Evolutionary conservation across 2,113 vertebrate species (phyloP), one percentile per base, ranked within the genome.

Genomic region (Chionomys nivalis): DNA sequence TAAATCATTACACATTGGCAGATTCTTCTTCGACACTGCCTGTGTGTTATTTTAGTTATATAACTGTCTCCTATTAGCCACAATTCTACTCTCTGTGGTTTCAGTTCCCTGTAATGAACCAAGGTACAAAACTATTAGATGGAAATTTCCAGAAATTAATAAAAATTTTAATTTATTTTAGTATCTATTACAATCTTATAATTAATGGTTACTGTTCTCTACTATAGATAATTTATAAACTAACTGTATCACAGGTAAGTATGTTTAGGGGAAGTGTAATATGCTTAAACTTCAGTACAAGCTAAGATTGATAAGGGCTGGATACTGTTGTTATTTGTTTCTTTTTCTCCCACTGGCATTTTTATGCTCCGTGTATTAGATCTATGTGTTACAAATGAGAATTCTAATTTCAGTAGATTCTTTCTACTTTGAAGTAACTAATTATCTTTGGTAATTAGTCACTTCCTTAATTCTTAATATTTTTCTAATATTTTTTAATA

Each of bases 401-500:
- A 91, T 24, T 66, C 3, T 39, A 83, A 13, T 91, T 49, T 94
- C 78, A 92, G 95, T 76, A 61, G 49, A 93, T 94, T 93, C 9
- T 68, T 77, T 73, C 77, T 73, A 17, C 89, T 83, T 87, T 90
- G 83, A 79, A 87, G 16, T 85, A 89, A 55, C 85, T 66, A 90
- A 79, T 83, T 90, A 7, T 95, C 90, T 76, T 70, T 94, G 44
- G 5, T 72, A 87, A 73, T 61, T 55, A 77, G 4, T 49, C 76
- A 49, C 28, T 21, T 88, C 82, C 88, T 92, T 61, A 61, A 83
- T 83, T 24, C 3, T 28, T 63, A 39, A 8, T 8, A n/a, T 81
- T 82, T 82, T 82, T 26, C 55, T 82, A 39, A 24, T 58, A 8
- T n/a, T 26, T 82, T 24, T 11, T 26, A 58, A 82, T 58, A 58